Base-by-base conservation (phyloP, 2,113 vertebrate genomes). In the Marmota flaviventris region DNA sequence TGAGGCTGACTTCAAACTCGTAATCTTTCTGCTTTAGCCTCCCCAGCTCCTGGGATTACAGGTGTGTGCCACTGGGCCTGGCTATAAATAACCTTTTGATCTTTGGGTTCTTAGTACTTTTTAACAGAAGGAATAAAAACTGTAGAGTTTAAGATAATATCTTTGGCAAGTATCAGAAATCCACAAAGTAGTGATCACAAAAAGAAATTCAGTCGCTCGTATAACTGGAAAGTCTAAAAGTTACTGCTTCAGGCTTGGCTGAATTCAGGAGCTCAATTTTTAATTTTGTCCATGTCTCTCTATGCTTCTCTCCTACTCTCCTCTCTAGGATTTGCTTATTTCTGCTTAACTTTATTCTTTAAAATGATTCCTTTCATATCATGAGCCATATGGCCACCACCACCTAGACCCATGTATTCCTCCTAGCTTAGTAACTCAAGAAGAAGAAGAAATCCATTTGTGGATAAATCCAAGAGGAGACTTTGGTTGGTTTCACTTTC, bases 391-490 rank as follows among this genome's bases (percentile, higher is more conserved):
- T 91, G 42, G 42, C 37, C 32, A 81, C 48, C 13, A 56, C 53
- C 39, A 87, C 27, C 25, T 27, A 79, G 32, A 91, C 25, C 69
- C 65, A 77, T 42, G 45, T 9, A 34, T 67, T 34, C 13, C 65
- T 53, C 29, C 22, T 63, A 32, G 32, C 27, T 27, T 37, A 61
- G 14, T 51, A 95, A 81, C 32, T 82, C 42, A 56, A 88, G 48
- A 82, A 17, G 29, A 81, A 67, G 63, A 91, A 87, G n/a, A 91
- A 76, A 58, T 90, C 79, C 20, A 94, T 37, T 94, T 24, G 14
- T 8, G 32, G 56, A 25, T 24, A 58, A 56, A 77, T 42, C 0
- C 25, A 48, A 48, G 29, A 67, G 13, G 63, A 25, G 22, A 67
- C 48, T 32, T 51, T 58, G 65, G 86, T 51, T 76, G 72, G 25